Conservation (phyloP, 2,888 invertebrate species). For the Thalpophila matura region DNA sequence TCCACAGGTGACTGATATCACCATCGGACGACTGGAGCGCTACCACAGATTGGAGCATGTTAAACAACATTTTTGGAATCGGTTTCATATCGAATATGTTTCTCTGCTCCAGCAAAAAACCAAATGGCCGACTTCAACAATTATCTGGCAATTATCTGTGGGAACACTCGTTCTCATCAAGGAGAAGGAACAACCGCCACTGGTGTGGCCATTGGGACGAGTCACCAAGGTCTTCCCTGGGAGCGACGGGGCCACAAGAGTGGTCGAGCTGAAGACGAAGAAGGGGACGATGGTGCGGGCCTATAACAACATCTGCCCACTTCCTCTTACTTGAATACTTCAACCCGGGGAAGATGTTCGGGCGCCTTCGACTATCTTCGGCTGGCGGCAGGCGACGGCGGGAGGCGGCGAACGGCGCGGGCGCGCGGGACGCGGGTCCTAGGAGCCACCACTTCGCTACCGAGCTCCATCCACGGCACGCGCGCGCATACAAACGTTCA, state of each 20-base stretch:
- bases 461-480: too few species aligned
- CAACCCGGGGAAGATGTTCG: not conserved
- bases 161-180: not conserved
- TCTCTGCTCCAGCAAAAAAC: not conserved
- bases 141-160: not conserved
- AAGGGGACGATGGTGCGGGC: not conserved
- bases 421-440: too few species aligned
- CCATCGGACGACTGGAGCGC: not conserved
- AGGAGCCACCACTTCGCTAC: too few species aligned
- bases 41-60: slow-evolving; percentile 8
- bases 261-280: not conserved
- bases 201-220: not conserved
- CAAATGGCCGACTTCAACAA: not conserved
- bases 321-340: not conserved
- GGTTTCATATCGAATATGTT: not conserved
- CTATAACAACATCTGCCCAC: not conserved
- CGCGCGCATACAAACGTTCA: too few species aligned
- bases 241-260: not conserved
- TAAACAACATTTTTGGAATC: not conserved
- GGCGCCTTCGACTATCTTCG: not conserved
- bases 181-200: not conserved
- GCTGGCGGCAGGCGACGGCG: not conserved
- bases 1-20: slow-evolving; percentile 3
- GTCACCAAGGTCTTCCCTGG: not conserved
- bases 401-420: too few species aligned